Conservation (phyloP, 2,113 vertebrate genomes). For the Aphelocoma coerulescens region DNA sequence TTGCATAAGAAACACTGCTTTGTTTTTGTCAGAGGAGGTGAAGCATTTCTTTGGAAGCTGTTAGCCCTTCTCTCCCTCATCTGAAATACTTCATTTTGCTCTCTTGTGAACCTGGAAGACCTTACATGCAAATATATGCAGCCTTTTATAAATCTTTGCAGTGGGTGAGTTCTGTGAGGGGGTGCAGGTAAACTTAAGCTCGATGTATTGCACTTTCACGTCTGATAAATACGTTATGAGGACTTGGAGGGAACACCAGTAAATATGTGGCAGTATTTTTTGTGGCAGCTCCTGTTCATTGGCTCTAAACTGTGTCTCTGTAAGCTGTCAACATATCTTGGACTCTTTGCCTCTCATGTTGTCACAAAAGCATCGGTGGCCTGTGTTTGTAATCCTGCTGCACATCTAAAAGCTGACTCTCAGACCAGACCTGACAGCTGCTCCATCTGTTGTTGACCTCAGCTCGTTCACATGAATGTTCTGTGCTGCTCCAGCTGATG, state of each 20-base stretch:
- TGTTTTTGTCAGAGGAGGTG: not conserved
- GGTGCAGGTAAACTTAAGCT: not conserved
- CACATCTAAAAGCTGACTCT: not conserved
- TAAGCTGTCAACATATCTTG: not conserved
- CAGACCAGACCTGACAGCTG: slow-evolving; percentile 15
- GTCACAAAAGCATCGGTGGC: not conserved
- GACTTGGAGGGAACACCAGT: not conserved
- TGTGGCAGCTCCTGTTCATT: not conserved
- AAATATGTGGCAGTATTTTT: not conserved
- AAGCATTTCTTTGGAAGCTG: not conserved
- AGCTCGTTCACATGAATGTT: not conserved
- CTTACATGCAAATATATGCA: not conserved
- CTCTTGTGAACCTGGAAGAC: not conserved
- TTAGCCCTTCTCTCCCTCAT: not conserved
- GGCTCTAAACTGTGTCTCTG: not conserved
- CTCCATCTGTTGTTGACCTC: slow-evolving; percentile 22
- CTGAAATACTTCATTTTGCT: not conserved
- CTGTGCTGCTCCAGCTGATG: not conserved
- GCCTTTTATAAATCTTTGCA: not conserved
- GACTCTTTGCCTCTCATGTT: not conserved
- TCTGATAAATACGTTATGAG: not conserved
- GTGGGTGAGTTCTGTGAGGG: not conserved
- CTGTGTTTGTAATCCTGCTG: not conserved
- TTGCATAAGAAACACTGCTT: not conserved
- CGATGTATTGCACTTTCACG: not conserved